These are phyloP conservation scores for Nymphalis urticae DNA, from an alignment of 2,888 invertebrate genomes.

Conservation along the genomic window DNA sequence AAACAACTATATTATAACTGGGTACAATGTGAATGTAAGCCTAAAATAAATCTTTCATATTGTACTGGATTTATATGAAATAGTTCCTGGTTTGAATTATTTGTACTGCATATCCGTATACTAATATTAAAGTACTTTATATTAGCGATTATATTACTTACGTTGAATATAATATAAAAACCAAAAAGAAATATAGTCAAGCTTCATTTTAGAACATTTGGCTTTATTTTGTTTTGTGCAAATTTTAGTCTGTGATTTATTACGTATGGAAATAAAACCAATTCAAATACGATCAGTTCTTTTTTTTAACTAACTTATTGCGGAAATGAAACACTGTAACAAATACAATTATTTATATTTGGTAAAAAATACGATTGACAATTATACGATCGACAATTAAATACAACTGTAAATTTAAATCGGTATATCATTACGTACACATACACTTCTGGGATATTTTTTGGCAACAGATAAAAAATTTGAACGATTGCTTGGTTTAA, in stretches of 20 bases:
- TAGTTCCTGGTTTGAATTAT: conserved; percentile 1
- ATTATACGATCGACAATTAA: conserved; percentile 42
- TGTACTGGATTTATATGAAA: too few species aligned
- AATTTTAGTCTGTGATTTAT: conserved; percentile 36
- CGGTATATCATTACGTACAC: conserved; percentile 34
- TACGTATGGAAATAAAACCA: conserved; percentile 15
- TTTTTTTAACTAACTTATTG: not conserved
- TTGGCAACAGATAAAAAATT: conserved; percentile 19
- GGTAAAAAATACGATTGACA: conserved; percentile 55
- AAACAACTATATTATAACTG: not conserved
- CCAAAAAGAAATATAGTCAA: not conserved
- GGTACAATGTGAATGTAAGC: not conserved
- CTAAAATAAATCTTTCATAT: too few species aligned
- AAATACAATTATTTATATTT: conserved; percentile 51
- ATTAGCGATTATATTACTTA: not conserved
- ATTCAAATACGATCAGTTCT: not conserved
- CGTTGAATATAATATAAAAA: not conserved
- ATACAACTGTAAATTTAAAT: conserved; percentile 38
- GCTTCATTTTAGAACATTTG: conserved; percentile 3
- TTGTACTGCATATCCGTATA: not conserved
- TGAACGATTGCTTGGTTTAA: conserved; percentile 17
- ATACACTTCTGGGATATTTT: not conserved
- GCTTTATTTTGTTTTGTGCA: conserved; percentile 18
- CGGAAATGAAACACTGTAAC: conserved; percentile 3
- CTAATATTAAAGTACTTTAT: not conserved